Percentiles rank a stretch among this genome's conserved stretches.
Conservation (phyloP, 2,113 vertebrate species). For the Leucoraja erinaceus region DNA sequence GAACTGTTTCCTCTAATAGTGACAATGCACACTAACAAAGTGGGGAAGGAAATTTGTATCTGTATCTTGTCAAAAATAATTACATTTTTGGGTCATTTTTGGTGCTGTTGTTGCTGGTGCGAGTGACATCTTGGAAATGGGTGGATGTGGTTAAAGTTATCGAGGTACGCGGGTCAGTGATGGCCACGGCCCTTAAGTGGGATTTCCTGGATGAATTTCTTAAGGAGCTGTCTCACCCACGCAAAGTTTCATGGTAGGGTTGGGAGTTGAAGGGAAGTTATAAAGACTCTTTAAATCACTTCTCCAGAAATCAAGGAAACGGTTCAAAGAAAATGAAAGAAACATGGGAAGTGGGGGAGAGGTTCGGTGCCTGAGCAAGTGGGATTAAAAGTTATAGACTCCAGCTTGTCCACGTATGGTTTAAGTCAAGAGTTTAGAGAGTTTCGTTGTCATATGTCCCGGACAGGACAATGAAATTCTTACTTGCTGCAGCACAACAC, state of each 20-base stretch:
- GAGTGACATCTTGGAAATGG: not conserved
- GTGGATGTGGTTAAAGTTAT: not conserved
- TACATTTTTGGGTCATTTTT: not conserved
- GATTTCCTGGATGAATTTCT: conserved; percentile 20
- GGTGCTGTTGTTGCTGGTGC: not conserved
- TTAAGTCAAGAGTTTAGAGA: not conserved
- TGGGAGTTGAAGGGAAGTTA: not conserved
- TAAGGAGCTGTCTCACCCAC: not conserved
- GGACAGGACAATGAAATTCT: too few relatives aligned
- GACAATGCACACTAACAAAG: not conserved
- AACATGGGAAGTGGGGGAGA: not conserved
- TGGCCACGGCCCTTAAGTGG: not conserved
- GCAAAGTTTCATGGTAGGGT: not conserved
- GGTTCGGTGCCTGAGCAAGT: not conserved
- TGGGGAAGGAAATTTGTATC: not conserved
- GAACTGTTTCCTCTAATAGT: not conserved
- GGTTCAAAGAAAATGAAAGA: not conserved
- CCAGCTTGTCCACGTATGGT: not conserved
- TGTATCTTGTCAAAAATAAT: conserved; percentile 26
- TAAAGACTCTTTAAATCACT: not conserved
- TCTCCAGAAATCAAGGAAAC: not conserved
- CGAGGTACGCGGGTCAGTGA: not conserved
- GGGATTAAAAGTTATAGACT: not conserved
- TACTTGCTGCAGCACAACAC: too few relatives aligned
- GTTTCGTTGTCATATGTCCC: too few relatives aligned